Evolutionary conservation across 2,113 vertebrate genomes (phyloP).

Genomic region (Coreoperca whiteheadi): DNA sequence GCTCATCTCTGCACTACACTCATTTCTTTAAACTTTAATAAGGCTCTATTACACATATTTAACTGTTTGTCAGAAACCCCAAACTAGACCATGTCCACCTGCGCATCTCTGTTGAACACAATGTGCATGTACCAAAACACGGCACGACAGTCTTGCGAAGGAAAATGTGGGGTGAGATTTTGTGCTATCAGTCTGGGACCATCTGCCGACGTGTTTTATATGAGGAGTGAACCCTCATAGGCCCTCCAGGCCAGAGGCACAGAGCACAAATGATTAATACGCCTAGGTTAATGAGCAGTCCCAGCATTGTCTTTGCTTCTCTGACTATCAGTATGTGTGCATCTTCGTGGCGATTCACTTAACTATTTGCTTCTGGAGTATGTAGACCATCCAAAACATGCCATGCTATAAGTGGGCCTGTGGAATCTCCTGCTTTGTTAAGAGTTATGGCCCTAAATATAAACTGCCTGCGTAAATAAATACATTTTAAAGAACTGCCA

Average conservation of each 20-base stretch:
- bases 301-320: slow-evolving; percentile 65
- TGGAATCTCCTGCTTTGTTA: slow-evolving; percentile 69
- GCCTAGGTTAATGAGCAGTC: slow-evolving; percentile 80
- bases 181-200: slow-evolving; percentile 70
- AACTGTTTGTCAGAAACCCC: slow-evolving; percentile 58
- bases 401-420: slow-evolving; percentile 46
- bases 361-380: slow-evolving; percentile 58
- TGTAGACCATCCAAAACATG: slow-evolving; percentile 45
- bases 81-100: slow-evolving; percentile 56
- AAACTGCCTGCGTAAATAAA: slow-evolving; percentile 71
- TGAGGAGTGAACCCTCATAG: slow-evolving; percentile 67
- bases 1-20: slow-evolving; percentile 73
- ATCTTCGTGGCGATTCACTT: slow-evolving; percentile 65
- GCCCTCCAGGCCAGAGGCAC: slow-evolving; percentile 66
- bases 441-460: slow-evolving; percentile 73
- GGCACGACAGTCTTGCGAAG: slow-evolving; percentile 5
- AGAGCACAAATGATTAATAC: slow-evolving; percentile 77
- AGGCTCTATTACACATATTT: slow-evolving; percentile 77
- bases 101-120: slow-evolving; percentile 32
- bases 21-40: slow-evolving; percentile 81
- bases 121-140: slow-evolving; percentile 19
- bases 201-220: slow-evolving; percentile 79
- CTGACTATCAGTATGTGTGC: slow-evolving; percentile 60
- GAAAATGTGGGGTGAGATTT: slow-evolving; percentile 47
- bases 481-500: slow-evolving; percentile 66